phyloP scores from a whole-genome alignment of 2,113 vertebrate species.

The Circaetus cinerascens region DNA sequence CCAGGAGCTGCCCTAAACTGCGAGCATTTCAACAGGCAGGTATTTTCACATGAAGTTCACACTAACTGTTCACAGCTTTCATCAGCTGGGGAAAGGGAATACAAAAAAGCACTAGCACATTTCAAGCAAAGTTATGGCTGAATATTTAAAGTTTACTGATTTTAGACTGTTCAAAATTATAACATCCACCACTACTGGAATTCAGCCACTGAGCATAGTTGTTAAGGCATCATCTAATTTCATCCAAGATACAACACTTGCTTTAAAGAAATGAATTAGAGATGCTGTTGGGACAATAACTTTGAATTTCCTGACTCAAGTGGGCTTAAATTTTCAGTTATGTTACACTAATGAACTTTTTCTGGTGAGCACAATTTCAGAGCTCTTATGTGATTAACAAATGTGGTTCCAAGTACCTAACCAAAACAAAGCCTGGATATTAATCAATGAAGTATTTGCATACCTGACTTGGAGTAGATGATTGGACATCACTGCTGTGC shows the following conservation, averaged over 20 bases:
- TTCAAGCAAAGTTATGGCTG: neutral
- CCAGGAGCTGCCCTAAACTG: neutral
- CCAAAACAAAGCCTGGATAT: neutral
- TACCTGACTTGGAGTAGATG: neutral
- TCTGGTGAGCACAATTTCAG: neutral
- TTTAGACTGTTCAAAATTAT: neutral
- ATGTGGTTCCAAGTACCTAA: constrained; percentile 28
- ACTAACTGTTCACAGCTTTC: neutral
- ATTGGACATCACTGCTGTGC: neutral
- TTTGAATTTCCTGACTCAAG: neutral
- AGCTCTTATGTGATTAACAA: constrained; percentile 17
- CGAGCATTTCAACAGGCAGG: rapidly evolving
- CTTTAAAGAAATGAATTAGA: neutral
- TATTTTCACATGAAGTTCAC: neutral
- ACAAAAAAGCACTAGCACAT: neutral
- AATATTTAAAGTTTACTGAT: neutral
- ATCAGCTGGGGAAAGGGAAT: neutral
- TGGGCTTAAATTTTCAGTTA: neutral
- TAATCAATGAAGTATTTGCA: constrained; percentile 34
- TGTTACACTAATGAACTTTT: constrained; percentile 8
- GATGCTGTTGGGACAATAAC: constrained; percentile 16
- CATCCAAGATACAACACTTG: neutral
- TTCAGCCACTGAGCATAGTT: neutral
- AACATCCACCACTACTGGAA: neutral
- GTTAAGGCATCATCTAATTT: neutral